Percentiles rank a stretch among this genome's conserved stretches.
These are phyloP conservation scores for Terrapene triunguis DNA, from an alignment of 2,113 vertebrate genomes.

Conservation along the genomic window DNA sequence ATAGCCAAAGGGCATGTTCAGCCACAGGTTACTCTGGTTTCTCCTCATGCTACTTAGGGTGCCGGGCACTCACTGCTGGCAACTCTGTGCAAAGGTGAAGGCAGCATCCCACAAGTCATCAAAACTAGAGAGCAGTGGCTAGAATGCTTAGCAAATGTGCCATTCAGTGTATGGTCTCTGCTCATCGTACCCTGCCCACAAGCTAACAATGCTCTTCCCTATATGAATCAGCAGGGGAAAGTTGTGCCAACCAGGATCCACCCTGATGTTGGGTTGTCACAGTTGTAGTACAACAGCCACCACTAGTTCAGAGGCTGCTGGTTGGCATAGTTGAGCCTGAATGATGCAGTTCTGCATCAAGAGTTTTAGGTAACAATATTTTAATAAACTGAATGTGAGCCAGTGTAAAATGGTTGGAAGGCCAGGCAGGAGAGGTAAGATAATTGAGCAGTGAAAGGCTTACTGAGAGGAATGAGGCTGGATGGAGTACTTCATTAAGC, in stretches of 20 bases:
- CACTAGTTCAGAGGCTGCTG: too few relatives aligned
- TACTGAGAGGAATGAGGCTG: background rate
- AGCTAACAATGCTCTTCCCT: background rate
- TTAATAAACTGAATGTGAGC: constrained; percentile 27
- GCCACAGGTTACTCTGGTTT: background rate
- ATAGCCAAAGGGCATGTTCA: background rate
- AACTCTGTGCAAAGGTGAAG: background rate
- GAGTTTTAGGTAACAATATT: background rate
- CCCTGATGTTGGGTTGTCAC: background rate
- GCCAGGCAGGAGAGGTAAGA: background rate
- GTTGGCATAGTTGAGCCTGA: too few relatives aligned
- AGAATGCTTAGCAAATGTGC: background rate
- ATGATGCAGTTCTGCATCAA: too few relatives aligned
- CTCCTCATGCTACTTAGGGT: background rate
- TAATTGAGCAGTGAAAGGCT: background rate
- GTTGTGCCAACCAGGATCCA: background rate
- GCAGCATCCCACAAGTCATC: background rate
- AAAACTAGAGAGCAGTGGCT: background rate
- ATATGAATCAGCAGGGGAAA: background rate
- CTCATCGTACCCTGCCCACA: background rate
- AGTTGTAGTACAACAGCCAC: too few relatives aligned
- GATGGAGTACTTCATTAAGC: background rate
- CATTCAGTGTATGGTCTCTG: background rate
- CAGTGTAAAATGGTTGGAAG: background rate
- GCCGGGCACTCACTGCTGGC: background rate